Conservation (phyloP, 2,113 vertebrate species). For the Oryzias curvinotus region DNA sequence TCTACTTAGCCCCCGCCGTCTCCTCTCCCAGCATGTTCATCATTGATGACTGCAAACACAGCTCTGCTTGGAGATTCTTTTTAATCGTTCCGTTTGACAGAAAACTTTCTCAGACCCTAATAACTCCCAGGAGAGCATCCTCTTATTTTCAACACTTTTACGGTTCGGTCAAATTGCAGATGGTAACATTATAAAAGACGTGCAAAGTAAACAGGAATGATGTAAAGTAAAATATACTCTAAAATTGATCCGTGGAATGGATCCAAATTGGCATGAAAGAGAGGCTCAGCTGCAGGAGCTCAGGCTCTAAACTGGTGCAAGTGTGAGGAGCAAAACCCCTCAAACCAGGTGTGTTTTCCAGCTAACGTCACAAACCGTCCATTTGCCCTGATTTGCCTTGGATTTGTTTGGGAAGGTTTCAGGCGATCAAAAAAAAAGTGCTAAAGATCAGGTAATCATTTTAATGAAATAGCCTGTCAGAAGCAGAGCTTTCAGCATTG, state of each 20-base stretch:
- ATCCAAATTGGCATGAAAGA: neutral
- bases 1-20: constrained; percentile 61
- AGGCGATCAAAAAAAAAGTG: constrained; percentile 1
- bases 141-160: constrained; percentile 12
- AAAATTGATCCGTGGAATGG: neutral
- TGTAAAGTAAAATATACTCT: neutral
- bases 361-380: constrained; percentile 3
- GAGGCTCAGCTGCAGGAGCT: constrained; percentile 2
- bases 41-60: constrained; percentile 53
- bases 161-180: neutral
- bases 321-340: neutral
- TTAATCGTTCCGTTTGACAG: constrained; percentile 17
- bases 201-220: neutral
- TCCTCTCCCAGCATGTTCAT: constrained; percentile 60
- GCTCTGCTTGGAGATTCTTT: constrained; percentile 44
- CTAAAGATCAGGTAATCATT: neutral
- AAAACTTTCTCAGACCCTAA: constrained; percentile 7
- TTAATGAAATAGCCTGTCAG: constrained; percentile 19
- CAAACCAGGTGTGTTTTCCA: constrained; percentile 7
- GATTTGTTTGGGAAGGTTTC: neutral
- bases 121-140: constrained; percentile 19
- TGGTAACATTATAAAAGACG: neutral
- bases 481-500: constrained; percentile 28
- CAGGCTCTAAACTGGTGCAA: neutral
- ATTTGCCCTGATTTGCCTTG: neutral